Percentiles rank a stretch among this genome's conserved stretches.
These are phyloP conservation scores for Drosophila sp. DNA, from an alignment of 1,140 invertebrate species.

Conservation along the genomic window DNA sequence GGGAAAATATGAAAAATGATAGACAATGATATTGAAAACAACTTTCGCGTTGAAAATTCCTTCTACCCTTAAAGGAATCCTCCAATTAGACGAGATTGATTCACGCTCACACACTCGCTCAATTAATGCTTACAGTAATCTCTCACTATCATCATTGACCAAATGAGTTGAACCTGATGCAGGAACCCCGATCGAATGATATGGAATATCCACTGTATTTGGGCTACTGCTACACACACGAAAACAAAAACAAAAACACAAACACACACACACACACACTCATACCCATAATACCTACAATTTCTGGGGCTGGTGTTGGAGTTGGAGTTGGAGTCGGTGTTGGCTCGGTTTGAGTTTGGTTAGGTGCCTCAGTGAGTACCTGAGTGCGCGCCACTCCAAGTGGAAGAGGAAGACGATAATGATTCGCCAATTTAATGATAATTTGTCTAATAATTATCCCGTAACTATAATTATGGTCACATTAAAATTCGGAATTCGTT, in stretches of 20 bases:
- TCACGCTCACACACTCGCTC: neutral
- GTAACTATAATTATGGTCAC: slow-evolving; percentile 49
- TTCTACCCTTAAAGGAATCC: neutral
- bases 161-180: neutral
- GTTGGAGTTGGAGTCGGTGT: slow-evolving; percentile 7
- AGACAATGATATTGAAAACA: no score
- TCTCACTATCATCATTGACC: neutral
- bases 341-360: slow-evolving; percentile 10
- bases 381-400: slow-evolving; percentile 16
- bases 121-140: neutral
- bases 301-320: neutral
- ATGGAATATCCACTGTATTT: neutral
- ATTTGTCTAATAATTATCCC: slow-evolving; percentile 67
- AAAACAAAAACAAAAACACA: neutral
- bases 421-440: slow-evolving; percentile 67
- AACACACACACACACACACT: neutral
- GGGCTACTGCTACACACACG: neutral
- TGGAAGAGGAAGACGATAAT: slow-evolving; percentile 56
- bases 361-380: slow-evolving; percentile 8
- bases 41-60: no score
- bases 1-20: neutral
- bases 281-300: slow-evolving; percentile 12
- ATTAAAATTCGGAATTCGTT: slow-evolving; percentile 56
- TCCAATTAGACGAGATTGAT: neutral
- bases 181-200: neutral